Conservation (phyloP, 53 echinoderm and acorn worm genomes). For the Apostichopus leukothele region DNA sequence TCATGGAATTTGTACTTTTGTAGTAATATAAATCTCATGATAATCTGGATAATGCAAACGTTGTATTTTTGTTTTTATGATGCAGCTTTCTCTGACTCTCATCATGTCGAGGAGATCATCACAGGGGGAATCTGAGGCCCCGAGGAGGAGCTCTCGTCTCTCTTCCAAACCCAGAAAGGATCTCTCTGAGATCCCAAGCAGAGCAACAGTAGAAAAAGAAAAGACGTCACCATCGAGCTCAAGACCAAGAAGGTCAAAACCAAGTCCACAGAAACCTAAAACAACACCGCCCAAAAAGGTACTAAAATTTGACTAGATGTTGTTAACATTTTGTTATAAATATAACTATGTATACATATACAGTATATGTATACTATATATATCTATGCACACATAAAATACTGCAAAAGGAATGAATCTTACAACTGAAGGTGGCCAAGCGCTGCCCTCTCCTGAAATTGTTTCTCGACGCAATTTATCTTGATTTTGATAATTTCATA, state of each 20-base stretch:
- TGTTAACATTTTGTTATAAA: too few species aligned
- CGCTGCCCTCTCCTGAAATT: too few species aligned
- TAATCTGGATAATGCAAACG: too few species aligned
- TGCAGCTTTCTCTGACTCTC: constrained; percentile 5
- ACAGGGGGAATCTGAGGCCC: constrained; percentile 32
- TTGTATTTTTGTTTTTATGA: neutral
- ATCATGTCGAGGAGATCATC: constrained; percentile 34
- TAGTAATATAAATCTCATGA: too few species aligned
- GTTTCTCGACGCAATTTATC: too few species aligned
- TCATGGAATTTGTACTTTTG: too few species aligned
- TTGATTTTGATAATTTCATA: too few species aligned
- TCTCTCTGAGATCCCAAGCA: constrained; percentile 16
- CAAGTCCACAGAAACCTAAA: constrained; percentile 38
- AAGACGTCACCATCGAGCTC: constrained; percentile 5
- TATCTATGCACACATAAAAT: too few species aligned
- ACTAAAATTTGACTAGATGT: neutral
- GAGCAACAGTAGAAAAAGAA: constrained; percentile 23
- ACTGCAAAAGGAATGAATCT: too few species aligned
- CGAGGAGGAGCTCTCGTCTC: constrained; percentile 35
- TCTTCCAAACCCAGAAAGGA: constrained; percentile 42
- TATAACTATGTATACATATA: too few species aligned
- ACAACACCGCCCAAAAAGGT: constrained; percentile 10
- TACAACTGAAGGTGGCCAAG: too few species aligned
- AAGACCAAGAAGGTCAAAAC: constrained; percentile 31
- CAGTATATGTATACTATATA: too few species aligned